Conservation (phyloP, 2,888 invertebrate species). For the Cryptosula pallasiana region DNA sequence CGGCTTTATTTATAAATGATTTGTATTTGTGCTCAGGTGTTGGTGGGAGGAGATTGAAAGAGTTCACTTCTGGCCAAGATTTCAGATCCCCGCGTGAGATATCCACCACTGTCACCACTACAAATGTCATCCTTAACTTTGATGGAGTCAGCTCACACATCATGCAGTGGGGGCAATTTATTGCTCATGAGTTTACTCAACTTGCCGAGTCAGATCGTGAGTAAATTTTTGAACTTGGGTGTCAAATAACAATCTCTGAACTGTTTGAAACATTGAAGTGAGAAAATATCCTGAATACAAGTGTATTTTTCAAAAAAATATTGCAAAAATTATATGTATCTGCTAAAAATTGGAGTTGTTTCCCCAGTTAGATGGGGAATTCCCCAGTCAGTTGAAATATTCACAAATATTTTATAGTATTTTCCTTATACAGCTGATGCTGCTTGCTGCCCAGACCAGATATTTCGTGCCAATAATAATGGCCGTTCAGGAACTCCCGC, state of each 20-base stretch:
- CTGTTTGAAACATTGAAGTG: too few relatives aligned
- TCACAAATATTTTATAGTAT: too few relatives aligned
- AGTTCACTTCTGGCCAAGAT: neutral
- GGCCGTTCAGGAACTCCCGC: neutral
- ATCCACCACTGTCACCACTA: conserved; percentile 21
- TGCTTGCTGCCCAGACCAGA: conserved; percentile 14
- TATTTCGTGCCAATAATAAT: neutral
- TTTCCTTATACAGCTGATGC: neutral
- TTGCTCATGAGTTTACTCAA: conserved; percentile 19
- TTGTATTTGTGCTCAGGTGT: neutral
- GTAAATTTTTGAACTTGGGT: too few relatives aligned
- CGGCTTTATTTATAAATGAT: neutral
- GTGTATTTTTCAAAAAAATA: too few relatives aligned
- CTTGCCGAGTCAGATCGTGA: conserved; percentile 6
- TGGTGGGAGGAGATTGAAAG: neutral
- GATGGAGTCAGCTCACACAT: conserved; percentile 3
- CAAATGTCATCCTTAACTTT: conserved; percentile 6
- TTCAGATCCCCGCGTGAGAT: neutral
- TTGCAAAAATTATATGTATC: neutral
- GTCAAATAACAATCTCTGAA: too few relatives aligned
- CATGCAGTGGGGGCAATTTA: conserved; percentile 24
- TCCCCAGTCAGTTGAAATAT: too few relatives aligned
- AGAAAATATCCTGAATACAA: too few relatives aligned
- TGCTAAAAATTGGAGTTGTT: neutral
- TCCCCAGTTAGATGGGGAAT: too few relatives aligned